Evolutionary conservation across 2,113 vertebrate genomes (phyloP), one percentile per base, ranked within the genome.

Genomic region (Australoheros scitulus): DNA sequence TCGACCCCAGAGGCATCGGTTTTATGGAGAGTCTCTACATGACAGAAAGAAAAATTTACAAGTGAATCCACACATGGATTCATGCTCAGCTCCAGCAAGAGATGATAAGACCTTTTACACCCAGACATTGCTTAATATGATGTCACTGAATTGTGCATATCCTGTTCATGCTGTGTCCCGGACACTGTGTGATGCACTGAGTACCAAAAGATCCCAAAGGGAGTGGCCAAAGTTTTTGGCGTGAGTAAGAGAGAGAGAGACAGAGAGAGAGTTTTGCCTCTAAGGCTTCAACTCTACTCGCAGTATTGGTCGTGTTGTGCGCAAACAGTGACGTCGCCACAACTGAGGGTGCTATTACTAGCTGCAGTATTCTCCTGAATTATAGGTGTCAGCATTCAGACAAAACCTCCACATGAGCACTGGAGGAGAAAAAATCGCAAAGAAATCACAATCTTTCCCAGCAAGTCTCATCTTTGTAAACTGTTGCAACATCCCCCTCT

Each of bases 1-100:
- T 70, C 15, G 9, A 22, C 59, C 47, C 83, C 8, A 22, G 68
- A 76, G 83, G 76, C 13, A 57, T 50, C 61, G 61, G 78, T 70
- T 81, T 86, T 65, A 80, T 57, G 55, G n/a, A 15, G 43, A 41
- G 2, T 74, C 47, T 70, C 15, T 9, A 61, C 60, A 63, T 15
- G 55, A 74, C 61, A 38, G 20, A 7, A 24, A 52, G 29, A 24
- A 70, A 32, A 52, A 24, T 52, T 52, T 72, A 52, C 65, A 14
- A n/a, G 13, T n/a, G 1, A 72, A 32, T 72, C 18, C 52, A 72
- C 65, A 52, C 65, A 52, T 52, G 26, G 65, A 70, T 70, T 50
- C 7, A 15, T 70, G 43, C 26, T 70, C 38, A 26, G n/a, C 14
- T 65, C 15, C 43, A 50, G 8, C 14, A 50, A 72, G 3, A 72